These are phyloP conservation scores for Psilopsiagon aymara DNA, from an alignment of 2,113 vertebrate genomes.

Conservation along the genomic window DNA sequence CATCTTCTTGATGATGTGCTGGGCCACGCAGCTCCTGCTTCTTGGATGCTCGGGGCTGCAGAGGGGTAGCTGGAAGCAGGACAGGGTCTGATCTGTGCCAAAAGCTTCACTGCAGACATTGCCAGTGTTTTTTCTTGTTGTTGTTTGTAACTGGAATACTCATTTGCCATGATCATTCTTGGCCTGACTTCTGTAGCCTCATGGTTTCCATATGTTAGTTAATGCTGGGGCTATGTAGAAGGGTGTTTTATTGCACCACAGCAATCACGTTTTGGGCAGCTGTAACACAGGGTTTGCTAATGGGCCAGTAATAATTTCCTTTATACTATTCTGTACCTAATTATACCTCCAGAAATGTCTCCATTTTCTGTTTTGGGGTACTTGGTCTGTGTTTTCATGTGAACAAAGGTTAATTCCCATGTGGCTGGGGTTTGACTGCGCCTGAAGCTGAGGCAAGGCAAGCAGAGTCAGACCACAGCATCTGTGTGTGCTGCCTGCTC, in stretches of 20 bases:
- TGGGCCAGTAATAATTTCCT: not conserved
- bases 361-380: fast-evolving
- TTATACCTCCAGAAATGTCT: not conserved
- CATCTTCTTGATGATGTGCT: fast-evolving
- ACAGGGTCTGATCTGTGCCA: not conserved
- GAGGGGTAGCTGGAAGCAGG: not conserved
- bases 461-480: fast-evolving
- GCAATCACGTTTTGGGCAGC: not conserved
- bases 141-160: not conserved
- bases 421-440: not conserved
- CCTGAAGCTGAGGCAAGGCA: not conserved
- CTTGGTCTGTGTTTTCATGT: not conserved
- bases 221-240: not conserved
- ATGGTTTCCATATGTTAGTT: slow-evolving; percentile 24
- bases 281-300: not conserved
- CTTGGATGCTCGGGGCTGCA: fast-evolving
- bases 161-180: not conserved
- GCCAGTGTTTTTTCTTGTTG: not conserved
- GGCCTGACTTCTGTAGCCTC: not conserved
- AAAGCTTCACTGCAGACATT: not conserved
- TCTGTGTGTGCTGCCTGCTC: fast-evolving
- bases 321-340: not conserved
- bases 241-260: not conserved
- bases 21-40: not conserved
- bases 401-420: fast-evolving